Percentiles rank a stretch among this genome's conserved stretches.
Evolutionary conservation across 53 echinoderm and acorn worm species (phyloP).

Genomic region (Glandiceps talaboti): DNA sequence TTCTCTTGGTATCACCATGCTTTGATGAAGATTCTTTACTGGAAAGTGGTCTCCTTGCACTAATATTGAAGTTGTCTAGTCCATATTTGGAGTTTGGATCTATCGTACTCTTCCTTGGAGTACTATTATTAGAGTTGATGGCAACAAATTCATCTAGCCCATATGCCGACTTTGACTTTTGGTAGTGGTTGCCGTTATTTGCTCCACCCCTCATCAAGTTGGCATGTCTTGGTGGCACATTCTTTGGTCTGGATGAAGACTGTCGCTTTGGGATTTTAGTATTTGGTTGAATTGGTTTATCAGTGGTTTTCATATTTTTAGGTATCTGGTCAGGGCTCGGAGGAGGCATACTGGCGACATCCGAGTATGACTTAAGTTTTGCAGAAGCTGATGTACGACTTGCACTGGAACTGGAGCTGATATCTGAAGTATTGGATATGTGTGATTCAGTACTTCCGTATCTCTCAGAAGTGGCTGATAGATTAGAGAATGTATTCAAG

Average conservation of each 20-base stretch:
- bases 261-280: background rate
- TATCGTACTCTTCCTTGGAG: background rate
- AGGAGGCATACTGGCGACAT: background rate
- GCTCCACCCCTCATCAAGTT: background rate
- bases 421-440: background rate
- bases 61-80: conserved; percentile 19
- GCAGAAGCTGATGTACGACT: background rate
- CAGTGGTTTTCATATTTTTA: background rate
- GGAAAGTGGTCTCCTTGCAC: conserved; percentile 11
- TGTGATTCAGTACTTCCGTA: background rate
- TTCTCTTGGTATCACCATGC: background rate
- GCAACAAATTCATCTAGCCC: background rate
- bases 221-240: background rate
- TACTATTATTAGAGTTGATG: background rate
- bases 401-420: background rate
- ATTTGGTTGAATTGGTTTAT: background rate
- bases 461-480: background rate
- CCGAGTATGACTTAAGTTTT: background rate
- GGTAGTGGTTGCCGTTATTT: background rate
- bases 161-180: background rate
- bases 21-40: background rate
- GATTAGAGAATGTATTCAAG: background rate
- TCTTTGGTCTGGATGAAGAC: background rate
- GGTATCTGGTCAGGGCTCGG: background rate
- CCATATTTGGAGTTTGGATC: conserved; percentile 9